Percentiles rank a stretch among this genome's conserved stretches.
Conservation (phyloP, 1,140 invertebrate species). For the Pseudomyrmex cubaensis region DNA sequence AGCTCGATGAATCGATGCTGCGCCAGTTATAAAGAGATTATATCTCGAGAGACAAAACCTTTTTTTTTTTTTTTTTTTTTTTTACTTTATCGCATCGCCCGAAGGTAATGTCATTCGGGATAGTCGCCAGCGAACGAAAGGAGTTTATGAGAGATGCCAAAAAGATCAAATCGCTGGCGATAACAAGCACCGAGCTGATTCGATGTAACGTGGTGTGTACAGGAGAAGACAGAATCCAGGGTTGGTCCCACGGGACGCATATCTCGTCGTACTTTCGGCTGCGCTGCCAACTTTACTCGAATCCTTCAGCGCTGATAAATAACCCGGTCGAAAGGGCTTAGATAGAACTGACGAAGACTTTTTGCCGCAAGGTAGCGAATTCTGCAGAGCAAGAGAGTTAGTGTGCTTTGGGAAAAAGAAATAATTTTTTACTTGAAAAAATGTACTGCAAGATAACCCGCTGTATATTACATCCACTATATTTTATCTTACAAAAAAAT, state of each 20-base stretch:
- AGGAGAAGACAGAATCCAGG: slow-evolving; percentile 10
- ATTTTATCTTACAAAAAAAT: slow-evolving; percentile 2
- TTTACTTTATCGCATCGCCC: slow-evolving; percentile 19
- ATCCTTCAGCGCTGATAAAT: slow-evolving; percentile 65
- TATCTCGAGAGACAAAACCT: slow-evolving; percentile 4
- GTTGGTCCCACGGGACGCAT: slow-evolving; percentile 51
- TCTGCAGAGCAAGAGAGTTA: not conserved
- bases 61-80: slow-evolving; percentile 2
- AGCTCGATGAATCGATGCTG: slow-evolving; percentile 3
- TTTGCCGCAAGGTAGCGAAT: slow-evolving; percentile 3
- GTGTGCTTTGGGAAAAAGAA: not conserved
- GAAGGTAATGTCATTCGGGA: slow-evolving; percentile 35
- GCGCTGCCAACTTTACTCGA: slow-evolving; percentile 55
- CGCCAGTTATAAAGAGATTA: slow-evolving; percentile 18
- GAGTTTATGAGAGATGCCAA: slow-evolving; percentile 54
- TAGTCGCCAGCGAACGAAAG: slow-evolving; percentile 46
- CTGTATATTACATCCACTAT: slow-evolving; percentile 33
- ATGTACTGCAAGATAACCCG: slow-evolving; percentile 17
- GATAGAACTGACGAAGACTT: slow-evolving; percentile 45
- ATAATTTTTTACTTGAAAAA: slow-evolving; percentile 52
- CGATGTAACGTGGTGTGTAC: slow-evolving; percentile 54
- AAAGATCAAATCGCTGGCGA: slow-evolving; percentile 65
- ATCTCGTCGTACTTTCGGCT: slow-evolving; percentile 39
- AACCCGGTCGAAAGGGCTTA: slow-evolving; percentile 47
- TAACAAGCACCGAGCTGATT: slow-evolving; percentile 68